Evolutionary conservation across 2,888 invertebrate genomes (phyloP).

Genomic region (Ophion obscuratus): DNA sequence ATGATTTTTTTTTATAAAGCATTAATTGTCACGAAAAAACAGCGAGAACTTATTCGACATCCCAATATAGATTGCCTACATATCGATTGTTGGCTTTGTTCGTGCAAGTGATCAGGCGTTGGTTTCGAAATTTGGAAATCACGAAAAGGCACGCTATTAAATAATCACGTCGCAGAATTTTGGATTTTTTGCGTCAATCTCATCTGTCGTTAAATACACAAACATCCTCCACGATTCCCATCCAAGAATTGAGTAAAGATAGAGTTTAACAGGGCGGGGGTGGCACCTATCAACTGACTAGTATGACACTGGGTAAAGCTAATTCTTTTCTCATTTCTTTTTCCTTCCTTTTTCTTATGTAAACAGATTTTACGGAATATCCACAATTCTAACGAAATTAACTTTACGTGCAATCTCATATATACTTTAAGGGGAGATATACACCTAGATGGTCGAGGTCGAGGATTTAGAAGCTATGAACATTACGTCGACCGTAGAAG

Average conservation of each 20-base stretch:
- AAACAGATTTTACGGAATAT: slow-evolving; percentile 46
- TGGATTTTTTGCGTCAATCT: neutral
- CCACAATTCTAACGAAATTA: slow-evolving; percentile 40
- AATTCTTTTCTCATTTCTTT: slow-evolving; percentile 27
- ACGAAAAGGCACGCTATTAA: neutral
- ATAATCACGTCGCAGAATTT: neutral
- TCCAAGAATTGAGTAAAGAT: slow-evolving; percentile 48
- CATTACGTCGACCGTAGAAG: too few relatives aligned
- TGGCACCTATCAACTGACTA: slow-evolving; percentile 78
- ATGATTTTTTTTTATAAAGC: too few relatives aligned
- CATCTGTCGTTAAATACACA: neutral
- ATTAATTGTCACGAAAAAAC: too few relatives aligned
- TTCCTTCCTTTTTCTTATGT: slow-evolving; percentile 23
- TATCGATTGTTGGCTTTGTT: too few relatives aligned
- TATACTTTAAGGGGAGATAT: neutral
- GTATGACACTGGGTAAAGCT: slow-evolving; percentile 69
- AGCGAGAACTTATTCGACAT: too few relatives aligned
- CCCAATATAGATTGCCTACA: too few relatives aligned
- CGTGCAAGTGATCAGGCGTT: too few relatives aligned
- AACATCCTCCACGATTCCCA: slow-evolving; percentile 29
- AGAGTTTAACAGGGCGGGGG: slow-evolving; percentile 60
- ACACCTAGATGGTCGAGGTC: too few relatives aligned
- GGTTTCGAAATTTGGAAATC: too few relatives aligned
- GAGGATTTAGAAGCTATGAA: too few relatives aligned
- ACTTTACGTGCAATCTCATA: slow-evolving; percentile 40